phyloP scores from a whole-genome alignment of 2,113 vertebrate genomes.

The Tyrannus savana region DNA sequence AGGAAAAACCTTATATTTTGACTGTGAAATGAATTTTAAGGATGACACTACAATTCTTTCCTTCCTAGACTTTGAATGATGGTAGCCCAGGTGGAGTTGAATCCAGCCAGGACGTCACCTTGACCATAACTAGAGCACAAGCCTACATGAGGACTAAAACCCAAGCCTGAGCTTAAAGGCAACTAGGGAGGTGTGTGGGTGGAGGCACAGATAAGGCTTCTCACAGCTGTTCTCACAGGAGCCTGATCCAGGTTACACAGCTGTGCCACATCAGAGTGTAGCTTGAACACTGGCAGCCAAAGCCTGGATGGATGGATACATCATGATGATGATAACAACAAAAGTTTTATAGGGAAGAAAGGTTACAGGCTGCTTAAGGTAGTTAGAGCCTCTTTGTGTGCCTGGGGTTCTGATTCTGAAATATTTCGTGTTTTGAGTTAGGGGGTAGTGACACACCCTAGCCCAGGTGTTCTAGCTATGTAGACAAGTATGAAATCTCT shows the following conservation, averaged over 20 bases:
- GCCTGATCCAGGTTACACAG: neutral
- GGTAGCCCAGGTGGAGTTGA: neutral
- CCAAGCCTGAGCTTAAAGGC: neutral
- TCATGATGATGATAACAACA: accelerated
- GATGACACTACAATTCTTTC: neutral
- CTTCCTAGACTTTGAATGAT: neutral
- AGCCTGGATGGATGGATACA: too few species aligned
- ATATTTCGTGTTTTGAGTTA: constrained; percentile 2
- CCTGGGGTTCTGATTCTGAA: neutral
- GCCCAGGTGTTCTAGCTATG: neutral
- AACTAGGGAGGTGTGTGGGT: accelerated
- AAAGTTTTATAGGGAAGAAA: neutral
- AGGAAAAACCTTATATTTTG: neutral
- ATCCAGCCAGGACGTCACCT: neutral
- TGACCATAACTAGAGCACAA: neutral
- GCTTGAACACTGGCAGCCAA: neutral
- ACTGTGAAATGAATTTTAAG: neutral
- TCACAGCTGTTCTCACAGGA: neutral
- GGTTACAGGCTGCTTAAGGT: accelerated
- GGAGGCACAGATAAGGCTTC: neutral
- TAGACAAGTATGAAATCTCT: neutral
- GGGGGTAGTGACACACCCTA: neutral
- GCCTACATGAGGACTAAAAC: neutral
- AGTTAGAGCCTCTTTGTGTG: accelerated
- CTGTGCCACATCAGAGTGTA: neutral